These are phyloP conservation scores for Clupea harengus DNA, from an alignment of 2,113 vertebrate genomes.

Conservation along the genomic window DNA sequence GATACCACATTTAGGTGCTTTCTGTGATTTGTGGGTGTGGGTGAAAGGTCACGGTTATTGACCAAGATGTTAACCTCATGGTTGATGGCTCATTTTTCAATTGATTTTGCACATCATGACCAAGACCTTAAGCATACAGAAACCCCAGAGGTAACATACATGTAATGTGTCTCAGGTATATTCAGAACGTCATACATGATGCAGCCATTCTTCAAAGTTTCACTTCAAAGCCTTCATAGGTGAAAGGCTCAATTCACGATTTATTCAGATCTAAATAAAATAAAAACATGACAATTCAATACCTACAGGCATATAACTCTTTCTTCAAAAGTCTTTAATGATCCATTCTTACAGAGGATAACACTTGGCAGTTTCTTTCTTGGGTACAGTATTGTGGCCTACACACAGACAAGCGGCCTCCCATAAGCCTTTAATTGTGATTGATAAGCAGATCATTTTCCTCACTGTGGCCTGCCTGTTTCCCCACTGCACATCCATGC, in stretches of 20 bases:
- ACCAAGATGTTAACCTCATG: neutral
- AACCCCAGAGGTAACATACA: neutral
- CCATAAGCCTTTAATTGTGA: neutral
- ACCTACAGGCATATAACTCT: neutral
- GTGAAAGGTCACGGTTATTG: neutral
- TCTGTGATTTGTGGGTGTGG: neutral
- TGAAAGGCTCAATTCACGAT: neutral
- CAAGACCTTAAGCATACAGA: neutral
- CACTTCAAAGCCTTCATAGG: neutral
- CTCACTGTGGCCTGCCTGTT: neutral
- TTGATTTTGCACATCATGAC: neutral
- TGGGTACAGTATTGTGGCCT: neutral
- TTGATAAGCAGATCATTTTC: neutral
- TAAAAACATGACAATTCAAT: too few relatives aligned
- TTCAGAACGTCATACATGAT: neutral
- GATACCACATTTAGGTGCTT: neutral
- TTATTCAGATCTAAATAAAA: neutral
- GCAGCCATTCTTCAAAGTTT: neutral
- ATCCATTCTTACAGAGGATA: neutral
- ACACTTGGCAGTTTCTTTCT: neutral
- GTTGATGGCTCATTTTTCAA: constrained; percentile 5
- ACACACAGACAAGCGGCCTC: neutral
- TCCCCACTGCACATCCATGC: neutral
- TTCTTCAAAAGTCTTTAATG: constrained; percentile 12
- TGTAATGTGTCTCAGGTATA: neutral